phyloP scores from a whole-genome alignment of 2,888 invertebrate genomes.

The Apamea epomidion region DNA sequence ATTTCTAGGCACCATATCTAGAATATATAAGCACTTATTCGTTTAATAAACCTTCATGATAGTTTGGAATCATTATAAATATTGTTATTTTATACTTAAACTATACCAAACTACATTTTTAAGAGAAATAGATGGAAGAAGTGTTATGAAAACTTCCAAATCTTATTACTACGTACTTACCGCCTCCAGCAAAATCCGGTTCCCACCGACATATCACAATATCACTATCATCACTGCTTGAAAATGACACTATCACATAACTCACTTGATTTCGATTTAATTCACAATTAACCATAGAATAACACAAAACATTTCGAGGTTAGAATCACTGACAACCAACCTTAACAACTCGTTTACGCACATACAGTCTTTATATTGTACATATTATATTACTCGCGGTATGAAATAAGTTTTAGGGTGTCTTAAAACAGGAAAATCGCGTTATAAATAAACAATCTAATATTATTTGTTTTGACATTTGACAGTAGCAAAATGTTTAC shows the following conservation, averaged over 20 bases:
- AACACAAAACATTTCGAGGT: conserved; percentile 61
- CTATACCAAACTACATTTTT: not conserved
- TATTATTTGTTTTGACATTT: conserved; percentile 69
- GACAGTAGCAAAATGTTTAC: conserved; percentile 71
- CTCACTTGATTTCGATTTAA: conserved; percentile 35
- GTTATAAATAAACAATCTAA: conserved; percentile 22
- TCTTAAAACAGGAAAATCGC: conserved; percentile 30
- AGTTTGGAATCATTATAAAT: not conserved
- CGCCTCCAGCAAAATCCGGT: conserved; percentile 33
- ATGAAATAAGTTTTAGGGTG: not conserved
- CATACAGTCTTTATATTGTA: not conserved
- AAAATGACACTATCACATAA: conserved; percentile 28
- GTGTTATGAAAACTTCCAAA: conserved; percentile 40
- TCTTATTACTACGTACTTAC: conserved; percentile 66
- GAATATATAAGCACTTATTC: not conserved
- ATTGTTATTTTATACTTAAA: not conserved
- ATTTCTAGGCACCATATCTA: not conserved
- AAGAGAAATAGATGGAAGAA: not conserved
- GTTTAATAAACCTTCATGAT: not conserved
- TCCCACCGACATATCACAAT: conserved; percentile 20
- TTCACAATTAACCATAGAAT: conserved; percentile 39
- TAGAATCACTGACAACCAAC: conserved; percentile 46
- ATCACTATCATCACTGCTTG: conserved; percentile 31
- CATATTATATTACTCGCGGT: not conserved
- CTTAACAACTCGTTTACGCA: not conserved